phyloP scores from a whole-genome alignment of 2,888 invertebrate species.

The Agriotes lineatus region DNA sequence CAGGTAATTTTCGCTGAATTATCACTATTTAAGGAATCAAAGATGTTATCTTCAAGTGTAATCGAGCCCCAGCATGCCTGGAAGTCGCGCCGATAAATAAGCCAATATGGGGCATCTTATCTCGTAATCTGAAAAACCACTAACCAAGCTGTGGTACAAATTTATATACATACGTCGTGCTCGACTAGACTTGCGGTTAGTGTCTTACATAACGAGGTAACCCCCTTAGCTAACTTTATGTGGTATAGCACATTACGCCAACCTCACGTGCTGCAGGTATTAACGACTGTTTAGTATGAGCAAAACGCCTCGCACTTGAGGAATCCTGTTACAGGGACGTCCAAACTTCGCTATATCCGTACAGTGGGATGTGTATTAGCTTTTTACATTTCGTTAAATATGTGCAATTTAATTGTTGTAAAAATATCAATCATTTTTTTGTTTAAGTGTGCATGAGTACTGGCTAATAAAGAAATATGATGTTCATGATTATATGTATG shows the following conservation, averaged over 20 bases:
- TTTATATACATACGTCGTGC: constrained; percentile 23
- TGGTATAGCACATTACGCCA: constrained; percentile 3
- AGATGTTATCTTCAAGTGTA: too few species aligned
- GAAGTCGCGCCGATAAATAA: background rate
- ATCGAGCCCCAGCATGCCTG: too few species aligned
- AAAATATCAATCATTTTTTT: too few species aligned
- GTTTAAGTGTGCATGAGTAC: too few species aligned
- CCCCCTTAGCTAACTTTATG: constrained; percentile 22
- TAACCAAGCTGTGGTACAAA: constrained; percentile 29
- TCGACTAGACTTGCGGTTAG: constrained; percentile 24
- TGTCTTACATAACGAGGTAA: constrained; percentile 31
- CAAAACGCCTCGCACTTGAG: constrained; percentile 7
- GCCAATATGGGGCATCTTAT: constrained; percentile 13
- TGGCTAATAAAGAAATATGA: too few species aligned
- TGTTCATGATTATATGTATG: too few species aligned
- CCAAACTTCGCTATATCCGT: background rate
- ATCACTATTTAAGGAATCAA: too few species aligned
- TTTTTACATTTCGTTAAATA: too few species aligned
- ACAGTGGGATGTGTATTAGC: too few species aligned
- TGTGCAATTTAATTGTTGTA: too few species aligned
- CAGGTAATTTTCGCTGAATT: too few species aligned
- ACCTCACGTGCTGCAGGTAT: constrained; percentile 22
- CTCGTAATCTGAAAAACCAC: constrained; percentile 9
- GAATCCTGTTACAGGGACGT: constrained; percentile 19
- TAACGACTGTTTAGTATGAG: constrained; percentile 26